Evolutionary conservation across 1,140 invertebrate genomes (phyloP).

Genomic region (Macrobrachium nipponense): DNA sequence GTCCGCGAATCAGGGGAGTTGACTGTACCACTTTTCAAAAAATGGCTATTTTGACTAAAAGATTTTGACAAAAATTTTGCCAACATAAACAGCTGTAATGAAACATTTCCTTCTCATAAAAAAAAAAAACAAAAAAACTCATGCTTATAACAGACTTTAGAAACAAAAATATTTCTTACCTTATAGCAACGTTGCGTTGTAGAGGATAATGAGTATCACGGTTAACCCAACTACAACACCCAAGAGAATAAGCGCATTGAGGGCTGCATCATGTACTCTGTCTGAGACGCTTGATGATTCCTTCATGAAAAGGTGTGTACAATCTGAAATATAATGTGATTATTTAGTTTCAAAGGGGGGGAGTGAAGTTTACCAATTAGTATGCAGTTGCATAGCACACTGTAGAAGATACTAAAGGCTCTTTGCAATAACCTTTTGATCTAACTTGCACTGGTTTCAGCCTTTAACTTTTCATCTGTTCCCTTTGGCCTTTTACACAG

Average conservation of each 20-base stretch:
- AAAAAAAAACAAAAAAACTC: not conserved
- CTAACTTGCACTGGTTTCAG: too few relatives aligned
- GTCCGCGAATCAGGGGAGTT: too few relatives aligned
- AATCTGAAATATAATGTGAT: conserved; percentile 67
- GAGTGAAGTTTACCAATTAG: too few relatives aligned
- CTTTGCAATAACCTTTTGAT: too few relatives aligned
- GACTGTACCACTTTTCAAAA: too few relatives aligned
- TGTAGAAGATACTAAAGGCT: too few relatives aligned
- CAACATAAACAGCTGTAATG: too few relatives aligned
- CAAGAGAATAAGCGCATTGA: conserved; percentile 94
- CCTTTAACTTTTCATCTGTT: too few relatives aligned
- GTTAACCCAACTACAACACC: conserved; percentile 96
- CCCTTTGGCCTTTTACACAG: too few relatives aligned
- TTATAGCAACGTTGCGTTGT: conserved; percentile 97
- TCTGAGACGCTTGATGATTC: conserved; percentile 87
- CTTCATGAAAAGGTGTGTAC: conserved; percentile 98
- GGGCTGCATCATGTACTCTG: conserved; percentile 95
- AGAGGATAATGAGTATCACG: conserved; percentile 90
- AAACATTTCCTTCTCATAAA: not conserved
- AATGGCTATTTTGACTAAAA: too few relatives aligned
- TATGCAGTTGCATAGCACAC: too few relatives aligned
- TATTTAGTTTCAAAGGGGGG: not conserved
- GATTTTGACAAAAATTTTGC: too few relatives aligned
- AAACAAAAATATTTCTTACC: conserved; percentile 68
- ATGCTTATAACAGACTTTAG: not conserved